A percentile compares a stretch with the other conserved stretches of the same genome.
Conservation (phyloP, 2,888 invertebrate genomes). For the Polietes domitor region DNA sequence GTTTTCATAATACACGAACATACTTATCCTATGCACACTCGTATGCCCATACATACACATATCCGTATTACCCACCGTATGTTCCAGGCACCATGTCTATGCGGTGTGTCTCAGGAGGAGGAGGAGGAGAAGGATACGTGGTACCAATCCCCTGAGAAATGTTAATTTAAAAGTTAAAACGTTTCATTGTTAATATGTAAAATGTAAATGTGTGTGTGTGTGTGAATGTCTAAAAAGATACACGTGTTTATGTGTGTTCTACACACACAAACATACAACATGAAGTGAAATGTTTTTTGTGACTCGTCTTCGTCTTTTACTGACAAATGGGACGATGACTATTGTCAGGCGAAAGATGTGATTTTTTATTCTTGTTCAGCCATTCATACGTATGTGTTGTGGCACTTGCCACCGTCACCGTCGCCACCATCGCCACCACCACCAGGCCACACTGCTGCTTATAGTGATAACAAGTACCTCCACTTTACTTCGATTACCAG, state of each 20-base stretch:
- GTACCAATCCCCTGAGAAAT: slow-evolving; percentile 53
- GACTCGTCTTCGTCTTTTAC: not conserved
- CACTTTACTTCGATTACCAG: slow-evolving; percentile 9
- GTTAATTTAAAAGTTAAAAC: slow-evolving; percentile 65
- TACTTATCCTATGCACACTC: not conserved
- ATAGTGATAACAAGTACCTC: slow-evolving; percentile 20
- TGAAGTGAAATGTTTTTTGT: not conserved
- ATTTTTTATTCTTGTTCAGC: not conserved
- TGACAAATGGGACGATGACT: not conserved
- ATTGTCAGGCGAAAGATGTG: not conserved
- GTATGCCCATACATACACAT: not conserved
- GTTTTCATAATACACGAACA: not conserved
- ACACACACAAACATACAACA: not conserved
- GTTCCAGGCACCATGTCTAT: not conserved
- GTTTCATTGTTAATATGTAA: slow-evolving; percentile 52
- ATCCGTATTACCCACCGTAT: not conserved
- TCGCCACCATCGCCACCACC: not conserved
- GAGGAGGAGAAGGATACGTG: not conserved
- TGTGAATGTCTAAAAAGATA: not conserved
- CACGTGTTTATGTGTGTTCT: slow-evolving; percentile 9
- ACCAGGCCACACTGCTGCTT: too few relatives aligned
- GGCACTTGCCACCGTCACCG: slow-evolving; percentile 1
- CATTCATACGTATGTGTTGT: not conserved
- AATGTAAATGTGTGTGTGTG: not conserved
- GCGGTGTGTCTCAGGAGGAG: not conserved